Evolutionary conservation across 2,113 vertebrate genomes (phyloP).

Genomic region (Bos javanicus): DNA sequence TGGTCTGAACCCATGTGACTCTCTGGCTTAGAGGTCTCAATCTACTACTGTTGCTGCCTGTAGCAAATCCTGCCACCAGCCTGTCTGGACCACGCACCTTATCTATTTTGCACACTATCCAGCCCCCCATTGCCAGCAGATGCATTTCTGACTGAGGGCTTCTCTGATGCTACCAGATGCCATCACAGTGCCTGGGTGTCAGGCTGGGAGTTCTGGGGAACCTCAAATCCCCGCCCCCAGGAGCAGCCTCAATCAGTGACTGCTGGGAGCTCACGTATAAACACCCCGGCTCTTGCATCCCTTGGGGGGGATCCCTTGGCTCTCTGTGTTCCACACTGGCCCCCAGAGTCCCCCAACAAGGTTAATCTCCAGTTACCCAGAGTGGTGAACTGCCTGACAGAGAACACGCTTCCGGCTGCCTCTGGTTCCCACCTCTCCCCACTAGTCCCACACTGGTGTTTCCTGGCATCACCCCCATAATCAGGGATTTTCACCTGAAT

Average conservation of each 20-base stretch:
- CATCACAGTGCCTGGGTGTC: not conserved
- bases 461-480: not conserved
- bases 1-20: not conserved
- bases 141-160: not conserved
- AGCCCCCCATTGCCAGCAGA: not conserved
- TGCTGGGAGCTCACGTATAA: not conserved
- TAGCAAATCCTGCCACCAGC: not conserved
- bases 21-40: not conserved
- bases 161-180: not conserved
- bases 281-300: not conserved
- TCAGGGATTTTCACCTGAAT: not conserved
- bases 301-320: not conserved
- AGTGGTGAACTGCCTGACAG: not conserved
- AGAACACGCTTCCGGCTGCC: not conserved
- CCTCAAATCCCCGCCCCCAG: accelerated
- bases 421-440: not conserved
- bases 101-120: not conserved
- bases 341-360: not conserved
- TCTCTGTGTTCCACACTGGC: not conserved
- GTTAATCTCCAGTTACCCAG: not conserved
- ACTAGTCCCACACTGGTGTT: not conserved
- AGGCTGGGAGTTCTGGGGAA: not conserved
- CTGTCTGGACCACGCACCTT: not conserved
- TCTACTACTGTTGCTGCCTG: not conserved
- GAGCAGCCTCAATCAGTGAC: not conserved